Base-by-base conservation (phyloP, 1,140 invertebrate species). In the Brachystomella parvula region DNA sequence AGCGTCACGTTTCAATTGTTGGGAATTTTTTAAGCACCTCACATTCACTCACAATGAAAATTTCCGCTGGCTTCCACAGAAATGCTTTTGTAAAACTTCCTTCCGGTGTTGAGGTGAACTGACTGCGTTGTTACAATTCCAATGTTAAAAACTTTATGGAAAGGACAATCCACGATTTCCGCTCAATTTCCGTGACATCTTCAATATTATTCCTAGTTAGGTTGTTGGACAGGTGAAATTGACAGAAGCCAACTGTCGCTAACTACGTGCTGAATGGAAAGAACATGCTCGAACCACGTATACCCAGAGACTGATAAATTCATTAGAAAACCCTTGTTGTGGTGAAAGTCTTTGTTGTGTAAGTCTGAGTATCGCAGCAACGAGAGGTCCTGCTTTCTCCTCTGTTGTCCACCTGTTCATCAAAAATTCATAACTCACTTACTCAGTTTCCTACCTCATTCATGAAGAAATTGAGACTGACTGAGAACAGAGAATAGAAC, bases 371-470 rank as follows among this genome's bases (percentile, higher is more conserved):
- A 19, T 15, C 49, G 12, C 24, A 53, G 49, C 49, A 53, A 53
- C 49, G 35, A 9, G 15, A 17, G 49, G 49, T 17, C 49, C 24
- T 15, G 3, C 49, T 44, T 44, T n/a, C 9, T 44, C 39, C 39
- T n/a, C 39, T n/a, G 39, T 53, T 53, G 49, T 53, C 49, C 49
- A 53, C 49, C 49, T 39, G 6, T 19, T 53, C 49, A 53, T 53
- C 3, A 53, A 53, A 19, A 26, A 53, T 53, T 12, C 21, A 53
- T 6, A 9, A 9, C 6, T 6, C 49, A 53, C 49, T 53, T 53
- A 44, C 3, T 53, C 49, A 53, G 24, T 53, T 53, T 53, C 49
- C 39, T 24, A 53, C n/a, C n/a, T n/a, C n/a, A n/a, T n/a, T n/a
- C n/a, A n/a, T n/a, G n/a, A n/a, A n/a, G n/a, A n/a, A n/a, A n/a